Conservation (phyloP, 2,797 vertebrate genomes). For the Anabas testudineus region DNA sequence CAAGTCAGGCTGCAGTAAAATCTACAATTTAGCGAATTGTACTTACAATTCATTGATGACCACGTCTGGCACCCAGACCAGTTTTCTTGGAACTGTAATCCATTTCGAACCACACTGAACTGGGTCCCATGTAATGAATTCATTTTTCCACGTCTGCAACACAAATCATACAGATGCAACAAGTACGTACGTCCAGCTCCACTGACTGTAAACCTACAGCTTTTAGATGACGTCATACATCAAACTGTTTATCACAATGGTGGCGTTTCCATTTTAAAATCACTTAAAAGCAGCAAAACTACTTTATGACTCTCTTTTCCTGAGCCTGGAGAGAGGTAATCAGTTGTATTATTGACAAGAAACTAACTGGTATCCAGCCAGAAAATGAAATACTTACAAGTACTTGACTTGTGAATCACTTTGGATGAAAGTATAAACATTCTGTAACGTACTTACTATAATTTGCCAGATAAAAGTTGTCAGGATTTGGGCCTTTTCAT, state of each 20-base stretch:
- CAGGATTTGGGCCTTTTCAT: constrained; percentile 81
- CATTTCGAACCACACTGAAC: constrained; percentile 64
- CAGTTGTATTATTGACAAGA: too few relatives aligned
- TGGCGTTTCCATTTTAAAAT: too few relatives aligned
- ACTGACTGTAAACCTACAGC: too few relatives aligned
- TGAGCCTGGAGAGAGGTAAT: too few relatives aligned
- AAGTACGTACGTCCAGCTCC: too few relatives aligned
- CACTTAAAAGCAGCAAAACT: too few relatives aligned
- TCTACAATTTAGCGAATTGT: background rate
- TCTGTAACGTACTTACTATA: constrained; percentile 72
- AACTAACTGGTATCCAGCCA: too few relatives aligned
- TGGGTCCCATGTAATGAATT: constrained; percentile 79
- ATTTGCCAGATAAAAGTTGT: constrained; percentile 77
- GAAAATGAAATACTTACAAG: constrained; percentile 64
- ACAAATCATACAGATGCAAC: constrained; percentile 9
- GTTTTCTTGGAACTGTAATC: constrained; percentile 72
- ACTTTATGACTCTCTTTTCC: too few relatives aligned
- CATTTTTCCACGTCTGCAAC: constrained; percentile 76
- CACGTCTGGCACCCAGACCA: constrained; percentile 74
- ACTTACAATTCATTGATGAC: constrained; percentile 75
- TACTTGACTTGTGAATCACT: too few relatives aligned
- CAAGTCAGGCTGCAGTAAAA: background rate
- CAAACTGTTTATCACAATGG: too few relatives aligned
- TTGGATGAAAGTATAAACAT: too few relatives aligned
- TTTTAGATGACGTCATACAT: too few relatives aligned